Percentiles rank a stretch among this genome's conserved stretches.
phyloP scores from a whole-genome alignment of 2,888 invertebrate species.

The Nymphalis urticae region DNA sequence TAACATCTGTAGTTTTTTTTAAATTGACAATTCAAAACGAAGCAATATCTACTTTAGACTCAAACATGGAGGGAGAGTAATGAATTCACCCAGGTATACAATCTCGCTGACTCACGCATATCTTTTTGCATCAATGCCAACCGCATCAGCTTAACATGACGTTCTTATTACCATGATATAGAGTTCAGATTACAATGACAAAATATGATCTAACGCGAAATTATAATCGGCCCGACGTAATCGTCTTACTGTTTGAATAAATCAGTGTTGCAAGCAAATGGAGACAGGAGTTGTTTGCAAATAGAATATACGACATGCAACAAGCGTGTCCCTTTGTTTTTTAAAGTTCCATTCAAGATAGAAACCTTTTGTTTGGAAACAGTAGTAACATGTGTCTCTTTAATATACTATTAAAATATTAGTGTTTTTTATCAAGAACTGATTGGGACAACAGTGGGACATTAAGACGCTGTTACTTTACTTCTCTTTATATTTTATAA shows the following conservation, averaged over 20 bases:
- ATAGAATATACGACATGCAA: conserved; percentile 53
- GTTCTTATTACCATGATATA: conserved; percentile 42
- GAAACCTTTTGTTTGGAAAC: not conserved
- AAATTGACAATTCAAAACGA: not conserved
- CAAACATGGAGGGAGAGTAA: conserved; percentile 22
- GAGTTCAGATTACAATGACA: conserved; percentile 48
- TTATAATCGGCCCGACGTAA: conserved; percentile 55
- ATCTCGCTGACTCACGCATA: conserved; percentile 62
- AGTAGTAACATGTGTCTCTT: too few species aligned
- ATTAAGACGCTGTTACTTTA: too few species aligned
- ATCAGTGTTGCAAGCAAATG: conserved; percentile 61
- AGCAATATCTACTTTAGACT: conserved; percentile 5
- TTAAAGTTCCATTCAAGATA: conserved; percentile 14
- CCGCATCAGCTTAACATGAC: conserved; percentile 15
- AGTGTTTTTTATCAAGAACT: too few species aligned
- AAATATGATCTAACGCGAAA: conserved; percentile 39
- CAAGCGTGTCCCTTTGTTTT: conserved; percentile 45
- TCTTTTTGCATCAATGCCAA: conserved; percentile 61
- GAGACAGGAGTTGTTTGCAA: conserved; percentile 58
- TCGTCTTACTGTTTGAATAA: conserved; percentile 69
- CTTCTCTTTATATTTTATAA: too few species aligned
- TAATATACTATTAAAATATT: too few species aligned
- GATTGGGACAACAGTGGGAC: too few species aligned
- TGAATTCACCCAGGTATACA: conserved; percentile 30
- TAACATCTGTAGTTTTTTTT: not conserved